phyloP scores from a whole-genome alignment of 2,797 vertebrate species.

The Erpetoichthys calabaricus region DNA sequence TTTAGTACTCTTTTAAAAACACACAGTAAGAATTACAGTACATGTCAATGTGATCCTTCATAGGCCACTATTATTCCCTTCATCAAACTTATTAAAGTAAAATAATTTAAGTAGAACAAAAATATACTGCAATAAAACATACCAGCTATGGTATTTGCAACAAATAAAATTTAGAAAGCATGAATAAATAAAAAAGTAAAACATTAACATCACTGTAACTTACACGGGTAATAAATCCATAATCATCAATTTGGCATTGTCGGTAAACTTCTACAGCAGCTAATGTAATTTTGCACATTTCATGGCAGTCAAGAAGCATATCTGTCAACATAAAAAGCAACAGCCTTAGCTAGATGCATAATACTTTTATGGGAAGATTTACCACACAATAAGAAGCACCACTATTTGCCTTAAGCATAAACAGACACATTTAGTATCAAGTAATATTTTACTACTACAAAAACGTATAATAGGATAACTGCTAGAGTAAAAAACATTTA shows the following conservation, averaged over 20 bases:
- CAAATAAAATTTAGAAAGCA: neutral
- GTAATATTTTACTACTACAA: too few species aligned
- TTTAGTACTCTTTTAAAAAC: too few species aligned
- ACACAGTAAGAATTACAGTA: too few species aligned
- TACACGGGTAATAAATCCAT: constrained; percentile 72
- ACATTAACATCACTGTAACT: constrained; percentile 8
- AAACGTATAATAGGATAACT: too few species aligned
- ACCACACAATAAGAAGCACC: too few species aligned
- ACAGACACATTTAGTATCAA: too few species aligned
- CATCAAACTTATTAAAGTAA: neutral
- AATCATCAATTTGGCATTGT: constrained; percentile 84
- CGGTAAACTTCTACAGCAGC: constrained; percentile 73
- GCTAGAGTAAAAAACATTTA: too few species aligned
- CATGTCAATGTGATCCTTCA: too few species aligned
- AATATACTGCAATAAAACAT: neutral
- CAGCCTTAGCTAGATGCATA: neutral
- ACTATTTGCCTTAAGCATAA: too few species aligned
- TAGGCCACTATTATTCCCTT: too few species aligned
- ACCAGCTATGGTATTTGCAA: neutral
- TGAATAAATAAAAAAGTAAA: too few species aligned
- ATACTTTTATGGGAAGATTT: too few species aligned
- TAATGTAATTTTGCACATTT: constrained; percentile 77
- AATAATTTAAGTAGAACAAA: neutral
- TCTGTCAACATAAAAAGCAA: constrained; percentile 44
- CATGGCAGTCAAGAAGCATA: constrained; percentile 74